Evolutionary conservation across 2,113 vertebrate species (phyloP).

Genomic region (Eulacestoma nigropectus): DNA sequence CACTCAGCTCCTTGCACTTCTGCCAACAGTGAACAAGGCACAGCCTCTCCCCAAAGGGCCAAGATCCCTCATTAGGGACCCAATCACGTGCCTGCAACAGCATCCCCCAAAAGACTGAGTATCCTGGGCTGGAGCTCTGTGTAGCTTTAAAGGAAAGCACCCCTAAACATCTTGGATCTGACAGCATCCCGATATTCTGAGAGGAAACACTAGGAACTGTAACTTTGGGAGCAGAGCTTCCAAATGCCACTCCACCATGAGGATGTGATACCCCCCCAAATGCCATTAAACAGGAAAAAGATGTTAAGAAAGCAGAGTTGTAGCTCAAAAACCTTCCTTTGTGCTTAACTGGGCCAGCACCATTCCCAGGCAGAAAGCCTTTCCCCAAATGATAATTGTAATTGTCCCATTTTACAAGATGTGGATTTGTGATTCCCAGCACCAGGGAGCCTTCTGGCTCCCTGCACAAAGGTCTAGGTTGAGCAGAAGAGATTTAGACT

Average conservation of each 20-base stretch:
- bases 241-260: neutral
- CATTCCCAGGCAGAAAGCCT: neutral
- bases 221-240: neutral
- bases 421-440: neutral
- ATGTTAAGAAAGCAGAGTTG: neutral
- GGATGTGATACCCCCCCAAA: fast-evolving
- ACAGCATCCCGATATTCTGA: neutral
- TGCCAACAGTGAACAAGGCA: neutral
- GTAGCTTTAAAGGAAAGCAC: neutral
- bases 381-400: neutral
- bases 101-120: neutral
- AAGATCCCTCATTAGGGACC: neutral
- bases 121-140: neutral
- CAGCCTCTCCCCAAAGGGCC: neutral
- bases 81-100: neutral
- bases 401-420: neutral
- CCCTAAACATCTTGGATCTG: neutral
- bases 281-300: neutral
- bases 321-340: neutral
- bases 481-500: neutral
- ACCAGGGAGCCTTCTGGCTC: neutral
- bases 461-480: neutral
- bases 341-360: neutral
- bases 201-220: neutral
- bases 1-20: neutral